Evolutionary conservation across 2,888 invertebrate species (phyloP), one percentile per base, ranked within the genome.

Genomic region (Patella caerulea): DNA sequence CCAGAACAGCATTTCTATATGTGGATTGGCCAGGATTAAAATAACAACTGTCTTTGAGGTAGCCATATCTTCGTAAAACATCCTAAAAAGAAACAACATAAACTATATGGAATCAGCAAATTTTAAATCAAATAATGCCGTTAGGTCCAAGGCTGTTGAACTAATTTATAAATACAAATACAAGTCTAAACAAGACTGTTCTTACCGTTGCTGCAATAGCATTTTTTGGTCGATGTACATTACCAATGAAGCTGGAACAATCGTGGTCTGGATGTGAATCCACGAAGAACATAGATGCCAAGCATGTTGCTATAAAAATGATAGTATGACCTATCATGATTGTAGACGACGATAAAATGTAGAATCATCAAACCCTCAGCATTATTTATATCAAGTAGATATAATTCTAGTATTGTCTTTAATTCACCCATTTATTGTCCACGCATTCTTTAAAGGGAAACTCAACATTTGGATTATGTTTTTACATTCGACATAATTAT

Each of bases 1-100:
- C 65, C 24, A 65, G 24, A 4, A 65, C 12, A 3, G 19, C 65
- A 19, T 65, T 14, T 15, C 24, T 65, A 14, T 24, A 65, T 24
- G 65, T 12, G 11, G 19, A 24, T 65, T 65, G 19, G 11, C 11
- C 24, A 1, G 65, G 65, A 14, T 65, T 65, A n/a, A 65, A 65
- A 65, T 19, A 65, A 24, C 65, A 65, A 24, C 65, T 65, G 19
- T 19, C 19, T 14, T 65, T 65, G 19, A 65, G 65, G 24, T 24
- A 65, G 19, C 65, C 65, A 65, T 65, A 65, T 65, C 65, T 19
- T 65, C 65, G 65, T 24, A 65, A 14, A 65, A 65, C 11, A 65
- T 65, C 65, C 65, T 65, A 24, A 65, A 65, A 65, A 19, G 7
- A 29, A 45, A 45, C 45, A 45, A 45, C 7, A 45, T 9, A 45